A percentile compares a stretch with the other conserved stretches of the same genome.
Conservation (phyloP, 2,113 vertebrate species). For the Myotis brandtii region DNA sequence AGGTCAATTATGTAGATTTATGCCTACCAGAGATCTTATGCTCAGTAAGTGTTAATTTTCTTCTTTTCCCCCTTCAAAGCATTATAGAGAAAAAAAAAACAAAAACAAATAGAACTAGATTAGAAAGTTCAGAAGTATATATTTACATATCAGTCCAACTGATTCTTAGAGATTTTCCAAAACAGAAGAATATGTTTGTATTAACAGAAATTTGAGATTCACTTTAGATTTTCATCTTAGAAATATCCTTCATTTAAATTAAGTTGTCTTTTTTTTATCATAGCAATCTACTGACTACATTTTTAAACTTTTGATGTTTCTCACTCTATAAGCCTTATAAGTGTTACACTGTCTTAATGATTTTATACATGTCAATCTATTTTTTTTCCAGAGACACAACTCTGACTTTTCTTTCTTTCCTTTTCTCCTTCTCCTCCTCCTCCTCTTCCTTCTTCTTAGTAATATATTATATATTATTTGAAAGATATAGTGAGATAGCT, state of each 20-base stretch:
- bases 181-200: constrained; percentile 65
- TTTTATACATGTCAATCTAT: not conserved
- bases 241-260: not conserved
- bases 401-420: not conserved
- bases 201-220: constrained; percentile 61
- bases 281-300: not conserved
- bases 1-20: not conserved
- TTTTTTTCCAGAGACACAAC: not conserved
- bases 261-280: not conserved
- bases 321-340: not conserved
- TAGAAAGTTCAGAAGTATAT: constrained; percentile 61
- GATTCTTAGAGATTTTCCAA: constrained; percentile 58
- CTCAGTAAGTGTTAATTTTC: not conserved
- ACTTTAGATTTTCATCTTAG: constrained; percentile 39
- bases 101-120: constrained; percentile 73
- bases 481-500: not conserved
- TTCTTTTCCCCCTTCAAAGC: not conserved
- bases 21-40: not conserved
- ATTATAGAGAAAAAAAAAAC: not conserved
- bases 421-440: not conserved
- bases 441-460: not conserved
- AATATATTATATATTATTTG: not conserved
- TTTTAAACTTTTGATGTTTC: constrained; percentile 3
- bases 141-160: constrained; percentile 55
- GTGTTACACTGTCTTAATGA: not conserved